A percentile compares a stretch with the other conserved stretches of the same genome.
Conservation (phyloP, 1,140 invertebrate genomes). For the Andrena cerasifolii region DNA sequence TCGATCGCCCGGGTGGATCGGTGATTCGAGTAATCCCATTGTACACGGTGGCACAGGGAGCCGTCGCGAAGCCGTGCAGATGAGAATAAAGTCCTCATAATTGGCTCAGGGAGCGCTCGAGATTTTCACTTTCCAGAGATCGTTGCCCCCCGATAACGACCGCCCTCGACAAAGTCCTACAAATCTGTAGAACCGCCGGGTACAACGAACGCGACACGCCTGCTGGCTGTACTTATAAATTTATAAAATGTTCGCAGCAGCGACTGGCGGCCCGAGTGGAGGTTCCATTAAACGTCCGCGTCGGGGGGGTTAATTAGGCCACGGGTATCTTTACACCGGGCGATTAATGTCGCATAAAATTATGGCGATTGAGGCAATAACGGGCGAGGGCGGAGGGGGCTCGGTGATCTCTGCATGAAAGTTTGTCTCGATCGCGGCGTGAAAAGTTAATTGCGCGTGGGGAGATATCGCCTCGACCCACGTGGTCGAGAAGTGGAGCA, state of each 20-base stretch:
- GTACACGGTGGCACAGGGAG: neutral
- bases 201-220: neutral
- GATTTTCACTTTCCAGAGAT: constrained; percentile 53
- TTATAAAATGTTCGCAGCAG: neutral
- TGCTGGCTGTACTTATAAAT: neutral
- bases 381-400: neutral
- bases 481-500: neutral
- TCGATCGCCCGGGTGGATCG: constrained; percentile 31
- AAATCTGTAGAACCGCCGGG: neutral
- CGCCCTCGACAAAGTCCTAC: neutral
- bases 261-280: neutral
- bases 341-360: neutral
- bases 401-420: neutral
- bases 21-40: constrained; percentile 43
- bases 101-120: constrained; percentile 29
- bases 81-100: constrained; percentile 44
- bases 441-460: constrained; percentile 12
- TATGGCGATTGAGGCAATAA: constrained; percentile 5
- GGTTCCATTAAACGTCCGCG: constrained; percentile 5
- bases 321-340: neutral
- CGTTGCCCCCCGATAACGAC: constrained; percentile 41
- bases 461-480: constrained; percentile 1
- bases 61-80: constrained; percentile 34
- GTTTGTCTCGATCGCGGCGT: neutral
- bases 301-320: constrained; percentile 3